phyloP scores from a whole-genome alignment of 2,888 invertebrate species.

The Mythimna loreyi region DNA sequence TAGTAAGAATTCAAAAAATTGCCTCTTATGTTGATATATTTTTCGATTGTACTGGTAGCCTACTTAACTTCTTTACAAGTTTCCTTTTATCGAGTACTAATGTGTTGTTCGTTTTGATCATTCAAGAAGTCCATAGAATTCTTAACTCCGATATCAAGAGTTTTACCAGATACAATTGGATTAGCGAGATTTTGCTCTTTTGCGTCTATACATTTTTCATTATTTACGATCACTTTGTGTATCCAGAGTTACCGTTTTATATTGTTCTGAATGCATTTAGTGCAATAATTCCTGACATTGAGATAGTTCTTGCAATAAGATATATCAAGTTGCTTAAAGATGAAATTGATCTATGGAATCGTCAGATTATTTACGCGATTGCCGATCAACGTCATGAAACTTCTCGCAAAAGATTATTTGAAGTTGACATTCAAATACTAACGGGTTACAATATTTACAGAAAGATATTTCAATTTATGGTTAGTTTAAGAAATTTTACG shows the following conservation, averaged over 20 bases:
- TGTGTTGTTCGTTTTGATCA: slow-evolving; percentile 4
- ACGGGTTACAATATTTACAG: slow-evolving; percentile 15
- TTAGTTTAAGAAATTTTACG: background rate
- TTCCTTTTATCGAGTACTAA: background rate
- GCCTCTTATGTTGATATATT: background rate
- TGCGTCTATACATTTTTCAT: background rate
- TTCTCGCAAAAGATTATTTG: background rate
- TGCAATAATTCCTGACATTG: slow-evolving; percentile 10
- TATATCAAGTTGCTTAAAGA: slow-evolving; percentile 17
- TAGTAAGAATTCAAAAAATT: background rate
- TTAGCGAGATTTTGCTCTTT: background rate
- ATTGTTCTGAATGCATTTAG: background rate
- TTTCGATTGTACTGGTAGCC: background rate
- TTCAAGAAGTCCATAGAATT: slow-evolving; percentile 14
- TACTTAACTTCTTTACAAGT: background rate
- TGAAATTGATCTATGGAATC: slow-evolving; percentile 17
- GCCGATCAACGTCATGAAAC: background rate
- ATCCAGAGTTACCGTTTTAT: background rate
- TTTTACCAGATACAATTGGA: slow-evolving; percentile 20
- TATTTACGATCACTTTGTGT: background rate
- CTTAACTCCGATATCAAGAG: background rate
- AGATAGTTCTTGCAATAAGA: slow-evolving; percentile 17
- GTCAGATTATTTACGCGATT: background rate
- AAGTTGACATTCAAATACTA: slow-evolving; percentile 14
- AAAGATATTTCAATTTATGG: slow-evolving; percentile 18